Percentiles rank a stretch among this genome's conserved stretches.
Conservation (phyloP, 30 jellyfish, hydroid and myxozoan species). For the Aurelia coerulea region DNA sequence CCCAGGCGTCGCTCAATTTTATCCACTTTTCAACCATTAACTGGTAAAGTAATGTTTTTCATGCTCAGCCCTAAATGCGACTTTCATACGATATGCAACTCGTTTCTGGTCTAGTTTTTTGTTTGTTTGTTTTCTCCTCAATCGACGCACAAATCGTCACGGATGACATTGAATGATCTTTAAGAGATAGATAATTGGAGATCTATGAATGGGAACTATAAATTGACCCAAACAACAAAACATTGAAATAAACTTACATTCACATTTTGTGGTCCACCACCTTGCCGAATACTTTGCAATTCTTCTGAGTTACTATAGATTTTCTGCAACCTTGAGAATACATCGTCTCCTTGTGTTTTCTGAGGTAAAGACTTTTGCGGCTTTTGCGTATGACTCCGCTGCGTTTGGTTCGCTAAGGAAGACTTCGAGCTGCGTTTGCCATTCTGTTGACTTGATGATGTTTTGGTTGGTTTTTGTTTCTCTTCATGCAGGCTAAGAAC, state of each 20-base stretch:
- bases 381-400: conserved; percentile 3
- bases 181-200: too few species aligned
- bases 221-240: not conserved
- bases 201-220: too few species aligned
- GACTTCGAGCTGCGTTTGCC: conserved; percentile 17
- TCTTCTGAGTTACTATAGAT: conserved; percentile 52
- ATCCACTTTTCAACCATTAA: too few species aligned
- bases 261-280: not conserved
- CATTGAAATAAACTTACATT: not conserved
- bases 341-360: conserved; percentile 32
- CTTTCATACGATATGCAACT: too few species aligned
- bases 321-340: conserved; percentile 47
- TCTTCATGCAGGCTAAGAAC: too few species aligned
- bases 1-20: too few species aligned
- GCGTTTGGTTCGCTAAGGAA: not conserved
- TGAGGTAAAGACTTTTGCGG: not conserved
- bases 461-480: not conserved
- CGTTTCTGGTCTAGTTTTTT: too few species aligned
- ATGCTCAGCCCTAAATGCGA: too few species aligned
- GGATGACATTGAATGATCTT: too few species aligned
- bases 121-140: too few species aligned
- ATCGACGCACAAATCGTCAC: too few species aligned
- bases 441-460: conserved; percentile 15
- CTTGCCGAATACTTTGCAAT: not conserved
- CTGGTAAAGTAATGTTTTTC: too few species aligned